phyloP scores from a whole-genome alignment of 2,113 vertebrate genomes.

The Baryphthengus martii region DNA sequence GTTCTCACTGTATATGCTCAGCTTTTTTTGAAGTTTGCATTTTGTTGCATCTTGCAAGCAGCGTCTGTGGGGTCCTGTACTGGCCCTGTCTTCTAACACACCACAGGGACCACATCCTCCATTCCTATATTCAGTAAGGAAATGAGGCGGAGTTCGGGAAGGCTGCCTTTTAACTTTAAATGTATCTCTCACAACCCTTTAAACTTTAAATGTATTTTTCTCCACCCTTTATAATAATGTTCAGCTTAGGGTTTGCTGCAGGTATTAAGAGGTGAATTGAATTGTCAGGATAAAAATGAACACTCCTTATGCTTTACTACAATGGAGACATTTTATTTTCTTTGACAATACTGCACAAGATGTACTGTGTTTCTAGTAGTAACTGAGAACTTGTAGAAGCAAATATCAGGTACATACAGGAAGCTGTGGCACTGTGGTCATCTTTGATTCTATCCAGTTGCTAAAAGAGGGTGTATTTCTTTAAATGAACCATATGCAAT shows the following conservation, averaged over 20 bases:
- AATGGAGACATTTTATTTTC: not conserved
- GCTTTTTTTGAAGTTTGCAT: not conserved
- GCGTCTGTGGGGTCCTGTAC: not conserved
- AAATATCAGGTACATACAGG: conserved; percentile 4
- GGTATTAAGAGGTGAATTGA: not conserved
- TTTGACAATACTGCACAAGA: not conserved
- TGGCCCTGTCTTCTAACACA: not conserved
- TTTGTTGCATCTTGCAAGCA: not conserved
- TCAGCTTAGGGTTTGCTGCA: not conserved
- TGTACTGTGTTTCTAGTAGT: not conserved
- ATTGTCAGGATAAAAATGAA: not conserved
- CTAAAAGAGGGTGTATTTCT: conserved; percentile 14
- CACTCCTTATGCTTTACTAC: not conserved
- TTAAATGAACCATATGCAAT: conserved; percentile 4
- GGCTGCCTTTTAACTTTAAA: not conserved
- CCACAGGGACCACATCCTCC: not conserved
- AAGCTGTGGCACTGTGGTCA: conserved; percentile 1
- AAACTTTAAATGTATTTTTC: not conserved
- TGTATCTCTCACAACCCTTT: not conserved
- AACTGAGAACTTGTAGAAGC: not conserved
- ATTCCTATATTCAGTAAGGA: not conserved
- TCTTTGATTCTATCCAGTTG: conserved; percentile 12
- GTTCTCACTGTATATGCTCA: not conserved
- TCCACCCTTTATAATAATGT: not conserved
- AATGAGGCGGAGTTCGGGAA: not conserved